Evolutionary conservation across 2,888 invertebrate genomes (phyloP).

Genomic region (Drosophila birchii): DNA sequence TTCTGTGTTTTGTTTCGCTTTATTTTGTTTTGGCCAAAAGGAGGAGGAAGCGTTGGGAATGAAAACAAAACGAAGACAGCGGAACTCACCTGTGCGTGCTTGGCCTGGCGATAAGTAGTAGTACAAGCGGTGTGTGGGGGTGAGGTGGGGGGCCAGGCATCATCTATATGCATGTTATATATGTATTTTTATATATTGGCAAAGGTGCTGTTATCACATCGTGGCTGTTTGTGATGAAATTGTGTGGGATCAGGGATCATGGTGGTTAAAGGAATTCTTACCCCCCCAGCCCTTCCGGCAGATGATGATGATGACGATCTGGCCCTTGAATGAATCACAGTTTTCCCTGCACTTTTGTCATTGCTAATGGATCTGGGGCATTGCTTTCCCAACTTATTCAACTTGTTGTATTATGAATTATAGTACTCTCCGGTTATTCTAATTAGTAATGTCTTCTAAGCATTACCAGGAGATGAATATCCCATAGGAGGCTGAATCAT

Average conservation of each 20-base stretch:
- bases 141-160: background rate
- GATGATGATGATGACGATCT: background rate
- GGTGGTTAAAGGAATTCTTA: background rate
- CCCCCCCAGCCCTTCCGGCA: no score
- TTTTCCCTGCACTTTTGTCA: background rate
- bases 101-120: slow-evolving; percentile 10
- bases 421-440: background rate
- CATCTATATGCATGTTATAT: background rate
- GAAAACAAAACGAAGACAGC: background rate
- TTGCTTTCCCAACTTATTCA: background rate
- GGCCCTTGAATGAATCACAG: background rate
- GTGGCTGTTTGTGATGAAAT: slow-evolving; percentile 6
- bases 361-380: background rate
- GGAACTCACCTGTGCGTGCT: slow-evolving; percentile 24
- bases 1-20: background rate
- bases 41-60: background rate
- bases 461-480: background rate
- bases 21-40: background rate
- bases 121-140: no score
- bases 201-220: background rate
- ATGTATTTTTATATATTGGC: background rate
- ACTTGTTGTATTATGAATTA: background rate
- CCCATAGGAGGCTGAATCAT: background rate
- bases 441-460: background rate
- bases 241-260: background rate